Evolutionary conservation across 2,888 invertebrate genomes (phyloP).

Genomic region (Autographa gamma): DNA sequence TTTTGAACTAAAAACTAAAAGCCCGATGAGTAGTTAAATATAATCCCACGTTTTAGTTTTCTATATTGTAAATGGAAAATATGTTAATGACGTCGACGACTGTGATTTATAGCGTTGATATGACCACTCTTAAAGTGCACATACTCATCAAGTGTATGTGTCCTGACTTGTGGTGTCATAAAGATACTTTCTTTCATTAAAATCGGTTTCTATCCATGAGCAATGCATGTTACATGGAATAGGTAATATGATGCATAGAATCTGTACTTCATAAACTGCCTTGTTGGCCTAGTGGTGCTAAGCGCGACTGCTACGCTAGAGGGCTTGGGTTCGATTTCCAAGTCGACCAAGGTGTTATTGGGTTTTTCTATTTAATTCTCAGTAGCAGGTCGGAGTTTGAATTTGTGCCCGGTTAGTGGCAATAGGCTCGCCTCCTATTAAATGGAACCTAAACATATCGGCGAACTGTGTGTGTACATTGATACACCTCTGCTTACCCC

Average conservation of each 20-base stretch:
- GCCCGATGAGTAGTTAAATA: background rate
- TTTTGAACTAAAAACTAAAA: background rate
- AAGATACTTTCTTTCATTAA: constrained; percentile 4
- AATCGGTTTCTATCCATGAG: constrained; percentile 1
- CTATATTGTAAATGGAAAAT: constrained; percentile 1
- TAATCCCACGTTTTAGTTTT: background rate
- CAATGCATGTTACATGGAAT: background rate
- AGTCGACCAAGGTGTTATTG: background rate
- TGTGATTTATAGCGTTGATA: background rate
- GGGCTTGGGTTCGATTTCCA: no score
- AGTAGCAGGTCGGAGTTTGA: no score
- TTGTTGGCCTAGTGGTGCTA: no score
- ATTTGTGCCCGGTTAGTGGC: no score
- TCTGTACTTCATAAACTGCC: no score
- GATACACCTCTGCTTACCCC: no score
- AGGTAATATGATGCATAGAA: background rate
- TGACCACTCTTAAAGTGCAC: constrained; percentile 1
- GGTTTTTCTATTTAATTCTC: no score
- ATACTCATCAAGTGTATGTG: background rate
- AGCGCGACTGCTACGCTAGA: no score
- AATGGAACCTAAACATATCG: no score
- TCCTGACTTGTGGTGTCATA: background rate
- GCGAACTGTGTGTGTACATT: no score
- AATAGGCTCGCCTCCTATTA: no score
- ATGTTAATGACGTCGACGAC: background rate